Percentiles rank a stretch among this genome's conserved stretches.
These are phyloP conservation scores for Eurystomus gularis DNA, from an alignment of 2,113 vertebrate genomes.

Conservation along the genomic window DNA sequence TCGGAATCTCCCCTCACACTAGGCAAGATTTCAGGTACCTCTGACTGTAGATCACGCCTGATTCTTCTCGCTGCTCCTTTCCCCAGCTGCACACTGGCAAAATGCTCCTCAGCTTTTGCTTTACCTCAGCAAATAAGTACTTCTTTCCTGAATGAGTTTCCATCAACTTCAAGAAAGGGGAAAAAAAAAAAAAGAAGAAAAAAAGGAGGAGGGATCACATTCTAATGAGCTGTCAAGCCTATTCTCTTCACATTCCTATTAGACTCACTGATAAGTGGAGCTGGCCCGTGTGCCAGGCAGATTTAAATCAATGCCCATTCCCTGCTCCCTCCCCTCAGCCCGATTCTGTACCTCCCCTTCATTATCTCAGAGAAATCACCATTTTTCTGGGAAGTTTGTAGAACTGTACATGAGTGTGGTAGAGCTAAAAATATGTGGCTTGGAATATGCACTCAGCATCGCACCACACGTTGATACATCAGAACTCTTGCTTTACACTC, in stretches of 20 bases:
- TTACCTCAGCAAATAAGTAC: conserved; percentile 79
- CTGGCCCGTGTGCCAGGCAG: conserved; percentile 60
- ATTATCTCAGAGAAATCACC: not conserved
- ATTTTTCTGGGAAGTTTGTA: conserved; percentile 20
- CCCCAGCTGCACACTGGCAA: conserved; percentile 68
- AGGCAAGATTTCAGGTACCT: not conserved
- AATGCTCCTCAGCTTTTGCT: conserved; percentile 68
- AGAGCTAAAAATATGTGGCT: not conserved
- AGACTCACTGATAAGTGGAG: conserved; percentile 55
- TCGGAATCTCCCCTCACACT: not conserved
- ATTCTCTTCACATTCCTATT: conserved; percentile 70
- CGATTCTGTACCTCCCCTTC: conserved; percentile 6
- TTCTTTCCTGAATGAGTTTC: conserved; percentile 68
- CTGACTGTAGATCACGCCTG: not conserved
- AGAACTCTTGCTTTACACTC: not conserved
- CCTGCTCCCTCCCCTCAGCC: conserved; percentile 22
- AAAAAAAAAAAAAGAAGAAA: not conserved
- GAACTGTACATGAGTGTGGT: not conserved
- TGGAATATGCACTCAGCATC: not conserved
- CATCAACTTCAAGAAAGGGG: conserved; percentile 52
- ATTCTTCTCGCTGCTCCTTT: conserved; percentile 45
- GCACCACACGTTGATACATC: not conserved
- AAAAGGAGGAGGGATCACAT: conserved; percentile 56
- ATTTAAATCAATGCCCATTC: conserved; percentile 52
- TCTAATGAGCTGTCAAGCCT: conserved; percentile 64